phyloP scores from a whole-genome alignment of 2,888 invertebrate genomes.

The Tiphia femorata region DNA sequence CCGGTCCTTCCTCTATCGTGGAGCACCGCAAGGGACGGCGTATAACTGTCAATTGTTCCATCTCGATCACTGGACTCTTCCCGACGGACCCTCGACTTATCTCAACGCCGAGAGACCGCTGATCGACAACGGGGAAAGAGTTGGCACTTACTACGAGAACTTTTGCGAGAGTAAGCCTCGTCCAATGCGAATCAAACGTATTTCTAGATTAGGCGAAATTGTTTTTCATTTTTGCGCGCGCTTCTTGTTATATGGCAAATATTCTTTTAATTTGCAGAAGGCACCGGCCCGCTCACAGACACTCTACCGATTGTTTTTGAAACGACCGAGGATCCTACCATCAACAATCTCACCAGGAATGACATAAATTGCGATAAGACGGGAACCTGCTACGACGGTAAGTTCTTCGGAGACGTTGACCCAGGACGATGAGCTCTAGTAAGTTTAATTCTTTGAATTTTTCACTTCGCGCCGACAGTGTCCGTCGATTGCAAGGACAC shows the following conservation, averaged over 20 bases:
- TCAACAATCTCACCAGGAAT: conserved; percentile 81
- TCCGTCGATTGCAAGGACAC: conserved; percentile 96
- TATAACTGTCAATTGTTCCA: conserved; percentile 95
- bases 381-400: conserved; percentile 95
- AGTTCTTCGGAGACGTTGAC: conserved; percentile 45
- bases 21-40: conserved; percentile 78
- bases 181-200: background rate
- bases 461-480: too few species aligned
- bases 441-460: conserved; percentile 1
- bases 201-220: too few species aligned
- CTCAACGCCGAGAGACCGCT: conserved; percentile 90
- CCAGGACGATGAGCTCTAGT: background rate
- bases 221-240: background rate
- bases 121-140: conserved; percentile 90
- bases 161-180: conserved; percentile 85
- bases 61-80: conserved; percentile 90
- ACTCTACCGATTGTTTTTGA: conserved; percentile 82
- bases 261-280: conserved; percentile 67
- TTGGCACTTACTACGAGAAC: conserved; percentile 92
- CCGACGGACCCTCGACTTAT: conserved; percentile 93
- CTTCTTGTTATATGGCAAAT: background rate
- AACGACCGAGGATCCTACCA: conserved; percentile 80
- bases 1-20: conserved; percentile 82
- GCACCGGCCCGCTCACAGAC: conserved; percentile 62
- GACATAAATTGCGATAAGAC: conserved; percentile 91